phyloP scores from a whole-genome alignment of 2,888 invertebrate species.

The Scelioninae gen. 2 region DNA sequence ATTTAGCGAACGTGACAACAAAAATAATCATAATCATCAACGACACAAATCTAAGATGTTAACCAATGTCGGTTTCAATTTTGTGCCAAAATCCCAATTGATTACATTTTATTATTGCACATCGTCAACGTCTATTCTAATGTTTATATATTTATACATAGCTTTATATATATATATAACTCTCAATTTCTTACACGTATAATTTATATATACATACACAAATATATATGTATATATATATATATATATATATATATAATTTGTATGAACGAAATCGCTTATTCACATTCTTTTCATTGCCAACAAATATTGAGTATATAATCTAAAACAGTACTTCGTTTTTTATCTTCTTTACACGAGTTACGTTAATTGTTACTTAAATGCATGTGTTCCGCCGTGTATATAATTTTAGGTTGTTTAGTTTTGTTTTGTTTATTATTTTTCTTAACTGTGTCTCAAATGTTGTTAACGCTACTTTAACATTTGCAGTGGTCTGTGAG shows the following conservation, averaged over 20 bases:
- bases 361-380: slow-evolving; percentile 8
- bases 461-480: not conserved
- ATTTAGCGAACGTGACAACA: slow-evolving; percentile 20
- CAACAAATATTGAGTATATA: slow-evolving; percentile 21
- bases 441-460: not conserved
- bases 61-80: slow-evolving; percentile 6
- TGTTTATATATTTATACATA: slow-evolving; percentile 17
- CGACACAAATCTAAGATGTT: slow-evolving; percentile 2
- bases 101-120: slow-evolving; percentile 23
- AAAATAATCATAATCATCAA: slow-evolving; percentile 7
- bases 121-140: slow-evolving; percentile 11
- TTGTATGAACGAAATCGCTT: not conserved
- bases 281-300: slow-evolving; percentile 5
- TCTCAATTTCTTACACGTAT: slow-evolving; percentile 17
- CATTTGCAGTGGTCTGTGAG: slow-evolving; percentile 77
- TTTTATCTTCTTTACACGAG: slow-evolving; percentile 9
- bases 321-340: slow-evolving; percentile 21
- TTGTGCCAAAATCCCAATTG: slow-evolving; percentile 14
- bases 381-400: slow-evolving; percentile 14
- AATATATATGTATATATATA: slow-evolving; percentile 6
- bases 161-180: slow-evolving; percentile 17
- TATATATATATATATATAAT: slow-evolving; percentile 17
- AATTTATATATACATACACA: not conserved
- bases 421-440: not conserved
- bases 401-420: no score